These are phyloP conservation scores for Chionodraco myersi DNA, from an alignment of 2,113 vertebrate species.

Conservation along the genomic window DNA sequence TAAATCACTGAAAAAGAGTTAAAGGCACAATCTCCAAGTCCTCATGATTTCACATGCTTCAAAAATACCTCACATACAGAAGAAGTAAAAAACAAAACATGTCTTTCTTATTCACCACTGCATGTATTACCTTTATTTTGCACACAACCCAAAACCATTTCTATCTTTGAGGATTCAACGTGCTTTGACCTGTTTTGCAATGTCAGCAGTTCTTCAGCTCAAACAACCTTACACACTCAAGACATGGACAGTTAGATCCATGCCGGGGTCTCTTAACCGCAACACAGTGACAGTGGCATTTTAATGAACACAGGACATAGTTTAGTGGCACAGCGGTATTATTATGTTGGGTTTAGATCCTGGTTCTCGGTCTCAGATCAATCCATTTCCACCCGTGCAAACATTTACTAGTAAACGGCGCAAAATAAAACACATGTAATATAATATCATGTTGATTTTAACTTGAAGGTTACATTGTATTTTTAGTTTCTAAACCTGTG, in stretches of 20 bases:
- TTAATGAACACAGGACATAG: not conserved
- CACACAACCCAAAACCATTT: constrained; percentile 17
- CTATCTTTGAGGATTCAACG: not conserved
- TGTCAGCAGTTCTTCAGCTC: not conserved
- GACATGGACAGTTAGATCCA: no score
- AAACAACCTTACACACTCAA: not conserved
- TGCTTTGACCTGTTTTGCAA: not conserved
- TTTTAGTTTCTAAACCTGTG: no score
- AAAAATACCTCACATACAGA: not conserved
- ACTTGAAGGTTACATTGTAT: no score
- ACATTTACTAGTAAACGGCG: no score
- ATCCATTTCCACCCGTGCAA: no score
- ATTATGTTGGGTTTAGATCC: not conserved
- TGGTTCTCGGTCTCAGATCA: not conserved
- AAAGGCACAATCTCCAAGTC: no score
- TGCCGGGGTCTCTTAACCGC: no score
- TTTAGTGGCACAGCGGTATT: not conserved
- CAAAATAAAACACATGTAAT: no score
- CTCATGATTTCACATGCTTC: not conserved
- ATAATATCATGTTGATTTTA: no score
- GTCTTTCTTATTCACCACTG: not conserved
- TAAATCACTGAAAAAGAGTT: no score
- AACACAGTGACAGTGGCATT: no score
- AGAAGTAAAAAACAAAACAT: not conserved
- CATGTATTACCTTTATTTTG: constrained; percentile 24